Percentiles rank a stretch among this genome's conserved stretches.
Conservation (phyloP, 1,140 invertebrate species). For the Ceratina australensis region DNA sequence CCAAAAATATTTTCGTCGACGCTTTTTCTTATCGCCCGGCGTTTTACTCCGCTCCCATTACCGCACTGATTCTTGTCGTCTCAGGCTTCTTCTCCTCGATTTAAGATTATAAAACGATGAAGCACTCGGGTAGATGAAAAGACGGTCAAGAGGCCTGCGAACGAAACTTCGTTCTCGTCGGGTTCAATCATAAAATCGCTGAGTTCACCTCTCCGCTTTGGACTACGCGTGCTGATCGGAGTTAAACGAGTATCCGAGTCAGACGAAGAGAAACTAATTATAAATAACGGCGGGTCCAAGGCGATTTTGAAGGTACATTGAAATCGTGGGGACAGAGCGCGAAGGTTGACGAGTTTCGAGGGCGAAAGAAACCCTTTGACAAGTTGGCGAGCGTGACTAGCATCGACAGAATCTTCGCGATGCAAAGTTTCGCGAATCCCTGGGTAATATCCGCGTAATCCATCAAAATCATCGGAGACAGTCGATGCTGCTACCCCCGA, state of each 20-base stretch:
- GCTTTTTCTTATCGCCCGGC: too few relatives aligned
- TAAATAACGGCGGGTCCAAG: background rate
- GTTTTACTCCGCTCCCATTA: too few relatives aligned
- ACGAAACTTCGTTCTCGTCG: conserved; percentile 1
- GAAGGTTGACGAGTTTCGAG: too few relatives aligned
- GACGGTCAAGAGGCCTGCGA: background rate
- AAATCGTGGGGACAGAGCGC: too few relatives aligned
- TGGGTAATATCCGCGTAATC: conserved; percentile 18
- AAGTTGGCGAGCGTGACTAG: too few relatives aligned
- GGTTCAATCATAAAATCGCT: conserved; percentile 9
- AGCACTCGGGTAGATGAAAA: background rate
- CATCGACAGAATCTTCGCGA: too few relatives aligned
- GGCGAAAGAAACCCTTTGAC: too few relatives aligned
- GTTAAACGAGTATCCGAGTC: background rate
- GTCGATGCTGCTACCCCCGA: background rate
- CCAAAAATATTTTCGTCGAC: too few relatives aligned
- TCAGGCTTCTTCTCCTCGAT: too few relatives aligned
- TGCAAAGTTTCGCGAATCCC: conserved; percentile 9
- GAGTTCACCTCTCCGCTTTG: background rate
- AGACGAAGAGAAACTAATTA: background rate
- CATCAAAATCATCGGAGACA: conserved; percentile 19
- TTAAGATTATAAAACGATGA: background rate
- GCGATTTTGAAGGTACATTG: too few relatives aligned
- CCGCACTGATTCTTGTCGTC: too few relatives aligned
- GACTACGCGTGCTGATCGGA: background rate